These are phyloP conservation scores for Urophycis tenuis DNA, from an alignment of 2,797 vertebrate genomes.

Conservation along the genomic window DNA sequence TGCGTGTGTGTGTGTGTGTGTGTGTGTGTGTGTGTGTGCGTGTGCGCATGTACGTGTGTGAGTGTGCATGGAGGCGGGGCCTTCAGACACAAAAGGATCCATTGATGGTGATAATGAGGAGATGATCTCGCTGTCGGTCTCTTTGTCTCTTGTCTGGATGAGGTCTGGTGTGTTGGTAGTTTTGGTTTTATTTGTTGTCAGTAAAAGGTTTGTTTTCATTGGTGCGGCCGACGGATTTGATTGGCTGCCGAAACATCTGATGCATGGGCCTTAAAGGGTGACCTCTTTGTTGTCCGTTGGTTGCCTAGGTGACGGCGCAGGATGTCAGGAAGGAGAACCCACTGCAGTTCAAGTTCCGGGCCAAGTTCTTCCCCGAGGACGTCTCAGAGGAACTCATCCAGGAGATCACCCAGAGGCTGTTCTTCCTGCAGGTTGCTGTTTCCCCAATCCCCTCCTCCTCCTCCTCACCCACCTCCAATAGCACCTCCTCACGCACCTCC, in stretches of 20 bases:
- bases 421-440: conserved; percentile 85
- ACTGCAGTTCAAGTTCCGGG: conserved; percentile 93
- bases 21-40: conserved; percentile 10
- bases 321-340: conserved; percentile 97
- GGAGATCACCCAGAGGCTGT: conserved; percentile 94
- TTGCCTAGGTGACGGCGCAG: conserved; percentile 87
- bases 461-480: not conserved
- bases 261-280: not conserved
- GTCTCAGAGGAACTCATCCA: conserved; percentile 94
- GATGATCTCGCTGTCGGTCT: not conserved
- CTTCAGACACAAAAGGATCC: conserved; percentile 1
- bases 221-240: too few relatives aligned
- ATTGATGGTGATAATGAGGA: not conserved
- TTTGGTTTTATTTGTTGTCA: too few relatives aligned
- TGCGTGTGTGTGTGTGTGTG: not conserved
- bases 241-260: not conserved
- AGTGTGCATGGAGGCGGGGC: not conserved
- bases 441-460: too few relatives aligned
- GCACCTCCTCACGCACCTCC: too few relatives aligned
- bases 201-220: too few relatives aligned
- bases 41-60: not conserved
- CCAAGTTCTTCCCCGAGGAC: conserved; percentile 96
- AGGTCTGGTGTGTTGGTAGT: too few relatives aligned
- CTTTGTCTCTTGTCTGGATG: not conserved
- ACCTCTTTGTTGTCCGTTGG: conserved; percentile 44